Base-by-base conservation (phyloP, 2,797 vertebrate genomes). In the Mus caroli region DNA sequence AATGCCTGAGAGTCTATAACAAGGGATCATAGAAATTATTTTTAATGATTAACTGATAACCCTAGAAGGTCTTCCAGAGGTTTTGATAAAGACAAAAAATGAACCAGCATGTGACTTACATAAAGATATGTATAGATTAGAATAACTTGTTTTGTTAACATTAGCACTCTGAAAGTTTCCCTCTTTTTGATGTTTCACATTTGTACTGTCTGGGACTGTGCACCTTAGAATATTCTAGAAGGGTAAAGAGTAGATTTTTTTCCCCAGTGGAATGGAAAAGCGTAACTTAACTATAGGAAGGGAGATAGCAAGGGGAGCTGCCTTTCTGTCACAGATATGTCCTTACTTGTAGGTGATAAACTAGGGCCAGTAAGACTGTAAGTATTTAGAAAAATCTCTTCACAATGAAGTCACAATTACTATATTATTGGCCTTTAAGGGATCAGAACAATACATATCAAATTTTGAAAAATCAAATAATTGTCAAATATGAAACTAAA, bases 21-120 rank as follows among this genome's bases (percentile, higher is more conserved):
- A 87, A 92, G 43, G 19, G 73, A 58, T 87, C 50, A 88, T 88
- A 82, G 92, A 85, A 92, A 85, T 69, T 75, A 87, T 73, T 95
- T 93, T 93, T 50, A 96, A 91, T 80, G 34, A 83, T 94, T 67
- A 92, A 37, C 75, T 95, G 86, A 88, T 56, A 88, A 73, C 37
- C 60, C 34, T 54, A 80, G 19, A 64, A 87, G 31, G 10, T 92
- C 43, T 93, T 93, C 15, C 19, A 88, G 58, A 17, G 78, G 28
- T 94, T 97, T 89, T 54, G 50, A 46, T 95, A 80, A 91, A 95
- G 86, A 37, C 60, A 94, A 79, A 96, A 56, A 79, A 89, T 5
- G 76, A 24, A 84, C 85, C 3, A 92, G 15, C 5, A 78, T 76
- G 20, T 20, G 17, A 73, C 17, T 83, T 87, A 54, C 40, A 95